These are phyloP conservation scores for Pelmatolapia mariae DNA, from an alignment of 2,113 vertebrate species.

Conservation along the genomic window DNA sequence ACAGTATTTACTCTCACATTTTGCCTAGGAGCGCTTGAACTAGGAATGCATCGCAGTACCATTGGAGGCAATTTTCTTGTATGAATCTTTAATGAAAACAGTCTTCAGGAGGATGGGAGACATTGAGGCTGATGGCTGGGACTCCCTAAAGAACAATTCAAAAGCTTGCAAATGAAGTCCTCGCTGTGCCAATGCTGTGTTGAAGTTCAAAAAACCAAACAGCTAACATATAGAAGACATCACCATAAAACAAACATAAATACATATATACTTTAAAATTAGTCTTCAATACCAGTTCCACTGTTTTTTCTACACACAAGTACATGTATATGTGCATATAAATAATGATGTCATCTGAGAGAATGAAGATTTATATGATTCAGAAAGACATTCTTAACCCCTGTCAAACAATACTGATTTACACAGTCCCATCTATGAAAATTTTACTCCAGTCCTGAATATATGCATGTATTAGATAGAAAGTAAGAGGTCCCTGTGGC, in stretches of 20 bases:
- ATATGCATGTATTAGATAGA: constrained; percentile 21
- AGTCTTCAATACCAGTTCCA: neutral
- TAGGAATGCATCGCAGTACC: constrained; percentile 6
- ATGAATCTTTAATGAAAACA: constrained; percentile 67
- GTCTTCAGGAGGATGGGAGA: constrained; percentile 30
- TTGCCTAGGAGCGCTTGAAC: neutral
- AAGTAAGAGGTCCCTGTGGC: constrained; percentile 6
- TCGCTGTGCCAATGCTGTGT: neutral
- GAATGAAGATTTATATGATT: neutral
- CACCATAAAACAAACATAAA: constrained; percentile 7
- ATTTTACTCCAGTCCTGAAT: constrained; percentile 15
- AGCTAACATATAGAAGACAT: constrained; percentile 6
- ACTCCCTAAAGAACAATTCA: constrained; percentile 11
- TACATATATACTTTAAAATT: neutral
- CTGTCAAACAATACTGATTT: constrained; percentile 5
- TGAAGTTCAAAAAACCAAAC: neutral
- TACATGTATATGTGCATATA: constrained; percentile 9
- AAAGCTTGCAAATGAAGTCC: constrained; percentile 9
- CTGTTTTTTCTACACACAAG: neutral
- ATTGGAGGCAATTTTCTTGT: constrained; percentile 35
- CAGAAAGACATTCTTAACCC: neutral
- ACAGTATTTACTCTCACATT: neutral
- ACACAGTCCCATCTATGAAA: neutral
- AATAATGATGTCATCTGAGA: neutral
- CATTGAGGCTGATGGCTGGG: constrained; percentile 13